Percentiles rank a stretch among this genome's conserved stretches.
Conservation (phyloP, 2,113 vertebrate species). For the Clinocottus analis region DNA sequence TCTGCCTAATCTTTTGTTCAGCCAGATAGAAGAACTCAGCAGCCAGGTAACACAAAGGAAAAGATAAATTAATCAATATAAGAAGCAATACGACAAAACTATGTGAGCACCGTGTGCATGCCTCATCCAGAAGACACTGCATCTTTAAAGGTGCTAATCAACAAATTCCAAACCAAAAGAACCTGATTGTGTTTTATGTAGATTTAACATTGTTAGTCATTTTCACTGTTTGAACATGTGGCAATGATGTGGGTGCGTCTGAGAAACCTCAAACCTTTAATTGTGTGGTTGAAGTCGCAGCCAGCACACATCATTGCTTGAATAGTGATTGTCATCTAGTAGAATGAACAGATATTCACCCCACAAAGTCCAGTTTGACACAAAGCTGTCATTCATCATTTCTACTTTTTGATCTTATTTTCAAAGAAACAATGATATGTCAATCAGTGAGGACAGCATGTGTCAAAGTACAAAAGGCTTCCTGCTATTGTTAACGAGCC, state of each 20-base stretch:
- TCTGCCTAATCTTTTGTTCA: neutral
- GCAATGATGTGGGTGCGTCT: neutral
- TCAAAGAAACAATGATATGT: neutral
- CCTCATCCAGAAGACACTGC: neutral
- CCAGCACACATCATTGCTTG: neutral
- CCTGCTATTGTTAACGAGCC: neutral
- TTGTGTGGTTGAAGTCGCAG: neutral
- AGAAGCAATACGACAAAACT: neutral
- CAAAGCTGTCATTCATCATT: neutral
- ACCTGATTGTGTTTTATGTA: neutral
- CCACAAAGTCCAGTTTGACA: too few relatives aligned
- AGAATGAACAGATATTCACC: neutral
- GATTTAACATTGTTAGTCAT: neutral
- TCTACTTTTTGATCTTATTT: neutral
- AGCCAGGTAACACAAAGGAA: neutral
- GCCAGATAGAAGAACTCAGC: neutral
- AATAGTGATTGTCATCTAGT: neutral
- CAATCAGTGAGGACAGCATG: neutral
- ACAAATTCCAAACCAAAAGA: neutral
- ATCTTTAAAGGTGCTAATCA: neutral
- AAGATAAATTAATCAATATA: neutral
- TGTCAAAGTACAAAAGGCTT: slow-evolving; percentile 7
- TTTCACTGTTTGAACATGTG: neutral
- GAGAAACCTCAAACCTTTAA: neutral
- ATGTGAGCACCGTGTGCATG: neutral